These are phyloP conservation scores for Wasmannia auropunctata DNA, from an alignment of 1,140 invertebrate species.

Conservation along the genomic window DNA sequence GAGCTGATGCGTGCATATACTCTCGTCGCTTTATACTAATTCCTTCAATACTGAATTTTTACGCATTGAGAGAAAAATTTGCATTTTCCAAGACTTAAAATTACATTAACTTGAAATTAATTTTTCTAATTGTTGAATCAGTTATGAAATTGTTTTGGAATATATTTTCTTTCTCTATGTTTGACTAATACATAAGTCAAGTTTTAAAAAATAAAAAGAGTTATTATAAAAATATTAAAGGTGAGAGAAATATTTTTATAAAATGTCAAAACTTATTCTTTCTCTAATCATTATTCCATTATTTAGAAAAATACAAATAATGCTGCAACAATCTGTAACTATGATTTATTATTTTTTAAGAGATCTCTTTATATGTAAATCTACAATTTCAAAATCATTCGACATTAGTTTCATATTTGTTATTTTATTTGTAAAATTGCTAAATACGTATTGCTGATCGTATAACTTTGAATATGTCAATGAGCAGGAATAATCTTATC, in stretches of 20 bases:
- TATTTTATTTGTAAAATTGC: neutral
- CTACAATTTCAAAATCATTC: neutral
- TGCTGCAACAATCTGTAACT: neutral
- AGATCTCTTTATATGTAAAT: neutral
- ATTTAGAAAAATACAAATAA: neutral
- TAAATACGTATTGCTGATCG: neutral
- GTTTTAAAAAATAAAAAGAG: neutral
- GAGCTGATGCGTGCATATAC: neutral
- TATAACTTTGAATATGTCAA: neutral
- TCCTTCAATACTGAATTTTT: neutral
- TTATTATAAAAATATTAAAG: neutral
- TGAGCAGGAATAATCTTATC: neutral
- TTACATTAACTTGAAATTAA: neutral
- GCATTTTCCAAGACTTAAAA: neutral
- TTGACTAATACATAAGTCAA: neutral
- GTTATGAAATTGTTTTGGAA: neutral
- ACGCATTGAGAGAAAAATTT: conserved; percentile 4
- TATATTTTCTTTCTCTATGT: neutral
- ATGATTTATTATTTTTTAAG: neutral
- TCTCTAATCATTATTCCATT: neutral
- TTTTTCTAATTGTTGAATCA: neutral
- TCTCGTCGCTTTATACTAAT: neutral
- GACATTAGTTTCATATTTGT: neutral
- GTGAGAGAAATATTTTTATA: neutral
- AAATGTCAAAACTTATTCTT: neutral